These are phyloP conservation scores for Odobenus rosmarus DNA, from an alignment of 2,113 vertebrate genomes.

Conservation along the genomic window DNA sequence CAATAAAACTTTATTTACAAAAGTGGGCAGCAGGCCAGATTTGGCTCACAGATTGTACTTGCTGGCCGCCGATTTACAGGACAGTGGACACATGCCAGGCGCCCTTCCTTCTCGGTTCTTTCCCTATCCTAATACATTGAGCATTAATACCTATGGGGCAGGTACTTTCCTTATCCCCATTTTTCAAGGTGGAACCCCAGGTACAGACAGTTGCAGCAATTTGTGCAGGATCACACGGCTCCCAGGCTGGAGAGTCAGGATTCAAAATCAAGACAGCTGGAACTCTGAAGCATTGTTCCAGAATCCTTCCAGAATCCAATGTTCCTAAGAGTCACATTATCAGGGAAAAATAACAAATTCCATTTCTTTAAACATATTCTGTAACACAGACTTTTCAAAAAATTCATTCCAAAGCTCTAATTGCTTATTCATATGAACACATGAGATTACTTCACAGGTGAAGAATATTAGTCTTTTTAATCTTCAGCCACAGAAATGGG, in stretches of 20 bases:
- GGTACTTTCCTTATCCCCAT: not conserved
- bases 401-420: not conserved
- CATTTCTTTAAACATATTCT: not conserved
- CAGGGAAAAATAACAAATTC: not conserved
- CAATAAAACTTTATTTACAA: slow-evolving; percentile 50
- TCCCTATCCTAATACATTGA: not conserved
- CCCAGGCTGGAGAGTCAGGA: not conserved
- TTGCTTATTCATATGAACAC: not conserved
- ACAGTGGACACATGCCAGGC: not conserved
- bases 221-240: not conserved
- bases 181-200: not conserved
- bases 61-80: not conserved
- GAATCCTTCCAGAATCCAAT: not conserved
- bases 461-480: not conserved
- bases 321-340: not conserved
- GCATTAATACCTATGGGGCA: accelerated
- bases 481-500: not conserved
- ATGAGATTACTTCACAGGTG: not conserved
- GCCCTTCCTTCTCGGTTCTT: not conserved
- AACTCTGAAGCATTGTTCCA: not conserved
- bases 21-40: not conserved
- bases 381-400: not conserved
- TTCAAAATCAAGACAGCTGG: not conserved
- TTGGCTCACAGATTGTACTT: not conserved
- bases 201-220: not conserved